A percentile compares a stretch with the other conserved stretches of the same genome.
phyloP scores from a whole-genome alignment of 2,113 vertebrate genomes.

The Ictidomys tridecemlineatus region DNA sequence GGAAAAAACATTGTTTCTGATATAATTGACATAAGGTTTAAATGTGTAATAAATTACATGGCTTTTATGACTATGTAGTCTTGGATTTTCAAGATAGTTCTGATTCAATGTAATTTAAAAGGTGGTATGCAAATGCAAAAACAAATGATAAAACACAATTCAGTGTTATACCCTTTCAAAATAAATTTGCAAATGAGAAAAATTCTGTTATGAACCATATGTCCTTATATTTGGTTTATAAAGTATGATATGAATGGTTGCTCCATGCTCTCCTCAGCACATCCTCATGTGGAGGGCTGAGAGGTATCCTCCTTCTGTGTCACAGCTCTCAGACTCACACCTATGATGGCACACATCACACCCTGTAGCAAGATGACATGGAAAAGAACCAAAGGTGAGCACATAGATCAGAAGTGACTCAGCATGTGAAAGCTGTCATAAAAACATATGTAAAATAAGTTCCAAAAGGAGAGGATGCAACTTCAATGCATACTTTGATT shows the following conservation, averaged over 20 bases:
- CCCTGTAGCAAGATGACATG: fast-evolving
- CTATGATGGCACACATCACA: not conserved
- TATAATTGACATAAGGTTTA: not conserved
- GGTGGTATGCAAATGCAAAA: slow-evolving; percentile 18
- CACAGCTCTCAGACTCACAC: not conserved
- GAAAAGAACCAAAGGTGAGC: not conserved
- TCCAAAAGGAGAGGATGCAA: not conserved
- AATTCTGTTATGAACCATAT: not conserved
- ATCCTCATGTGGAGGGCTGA: not conserved
- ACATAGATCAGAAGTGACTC: not conserved
- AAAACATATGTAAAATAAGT: not conserved
- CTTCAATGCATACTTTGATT: not conserved
- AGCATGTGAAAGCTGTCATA: not conserved
- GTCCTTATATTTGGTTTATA: not conserved
- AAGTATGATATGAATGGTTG: not conserved
- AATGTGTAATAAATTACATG: not conserved
- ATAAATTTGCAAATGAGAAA: slow-evolving; percentile 34
- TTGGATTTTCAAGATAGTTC: slow-evolving; percentile 45
- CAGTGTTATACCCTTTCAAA: not conserved
- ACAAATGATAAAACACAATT: slow-evolving; percentile 19
- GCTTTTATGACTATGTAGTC: not conserved
- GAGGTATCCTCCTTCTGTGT: fast-evolving
- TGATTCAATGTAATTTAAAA: slow-evolving; percentile 52
- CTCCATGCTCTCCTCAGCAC: not conserved
- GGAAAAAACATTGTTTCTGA: slow-evolving; percentile 32